These are phyloP conservation scores for Oligia strigilis DNA, from an alignment of 2,888 invertebrate species.

Conservation along the genomic window DNA sequence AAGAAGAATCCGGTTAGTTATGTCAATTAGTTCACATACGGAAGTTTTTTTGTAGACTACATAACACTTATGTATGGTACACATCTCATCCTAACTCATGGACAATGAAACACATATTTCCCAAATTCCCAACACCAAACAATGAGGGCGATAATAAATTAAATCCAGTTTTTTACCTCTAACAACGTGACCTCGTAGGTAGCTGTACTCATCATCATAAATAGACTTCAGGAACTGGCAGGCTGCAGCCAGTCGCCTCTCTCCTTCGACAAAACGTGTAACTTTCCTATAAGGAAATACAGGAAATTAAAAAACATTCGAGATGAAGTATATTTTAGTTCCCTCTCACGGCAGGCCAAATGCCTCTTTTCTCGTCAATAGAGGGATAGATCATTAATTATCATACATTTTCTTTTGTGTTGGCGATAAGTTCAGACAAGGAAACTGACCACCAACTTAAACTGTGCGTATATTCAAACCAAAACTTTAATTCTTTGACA, in stretches of 20 bases:
- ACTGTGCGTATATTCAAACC: too few species aligned
- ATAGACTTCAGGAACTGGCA: constrained; percentile 45
- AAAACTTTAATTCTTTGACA: too few species aligned
- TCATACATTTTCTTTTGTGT: neutral
- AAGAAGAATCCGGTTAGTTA: neutral
- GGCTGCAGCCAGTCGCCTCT: constrained; percentile 15
- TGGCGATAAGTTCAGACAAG: neutral
- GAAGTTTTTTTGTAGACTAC: too few species aligned
- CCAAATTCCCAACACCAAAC: neutral
- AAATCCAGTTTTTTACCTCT: constrained; percentile 89
- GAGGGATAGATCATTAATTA: neutral
- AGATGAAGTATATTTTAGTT: neutral
- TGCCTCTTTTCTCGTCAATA: neutral
- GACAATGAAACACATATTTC: neutral
- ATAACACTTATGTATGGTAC: too few species aligned
- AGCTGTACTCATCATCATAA: constrained; percentile 91
- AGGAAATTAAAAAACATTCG: neutral
- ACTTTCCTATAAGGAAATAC: constrained; percentile 21
- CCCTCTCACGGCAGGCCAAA: neutral
- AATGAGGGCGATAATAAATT: neutral
- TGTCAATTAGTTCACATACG: neutral
- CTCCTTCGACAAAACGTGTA: neutral
- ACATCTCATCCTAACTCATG: neutral
- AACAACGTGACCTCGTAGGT: constrained; percentile 93
- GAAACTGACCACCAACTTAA: too few species aligned